A percentile compares a stretch with the other conserved stretches of the same genome.
Conservation (phyloP, 2,113 vertebrate species). For the Rana temporaria region DNA sequence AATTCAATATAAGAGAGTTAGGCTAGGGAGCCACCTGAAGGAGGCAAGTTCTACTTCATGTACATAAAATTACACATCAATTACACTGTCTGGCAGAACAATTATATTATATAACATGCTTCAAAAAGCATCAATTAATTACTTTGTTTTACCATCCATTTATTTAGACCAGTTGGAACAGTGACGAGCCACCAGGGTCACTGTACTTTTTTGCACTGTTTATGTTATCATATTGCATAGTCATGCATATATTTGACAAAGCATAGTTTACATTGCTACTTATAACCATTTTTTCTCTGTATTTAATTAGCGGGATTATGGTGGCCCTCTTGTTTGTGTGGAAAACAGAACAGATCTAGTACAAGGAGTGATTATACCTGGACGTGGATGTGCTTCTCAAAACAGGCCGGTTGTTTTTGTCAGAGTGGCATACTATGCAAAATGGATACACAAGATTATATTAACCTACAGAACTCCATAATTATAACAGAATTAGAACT, state of each 20-base stretch:
- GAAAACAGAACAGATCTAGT: constrained; percentile 90
- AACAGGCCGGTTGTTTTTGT: constrained; percentile 94
- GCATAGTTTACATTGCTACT: neutral
- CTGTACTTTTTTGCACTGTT: too few species aligned
- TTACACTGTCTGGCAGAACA: too few species aligned
- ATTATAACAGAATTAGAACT: constrained; percentile 11
- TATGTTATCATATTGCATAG: neutral
- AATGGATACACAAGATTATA: constrained; percentile 96
- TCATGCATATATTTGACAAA: constrained; percentile 8
- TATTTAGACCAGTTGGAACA: too few species aligned
- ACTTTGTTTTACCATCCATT: too few species aligned
- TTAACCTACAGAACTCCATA: constrained; percentile 72
- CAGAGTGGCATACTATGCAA: constrained; percentile 90
- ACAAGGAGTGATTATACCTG: constrained; percentile 93
- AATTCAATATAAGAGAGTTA: too few species aligned
- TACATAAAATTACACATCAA: too few species aligned
- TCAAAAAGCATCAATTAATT: too few species aligned
- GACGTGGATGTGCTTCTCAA: constrained; percentile 88
- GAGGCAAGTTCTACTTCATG: too few species aligned
- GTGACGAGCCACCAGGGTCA: too few species aligned
- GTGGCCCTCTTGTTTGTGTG: constrained; percentile 93
- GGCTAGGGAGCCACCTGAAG: too few species aligned
- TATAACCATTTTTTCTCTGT: neutral
- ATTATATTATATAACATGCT: too few species aligned
- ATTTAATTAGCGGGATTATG: constrained; percentile 88